phyloP scores from a whole-genome alignment of 2,113 vertebrate species.

The Corythaixoides concolor region DNA sequence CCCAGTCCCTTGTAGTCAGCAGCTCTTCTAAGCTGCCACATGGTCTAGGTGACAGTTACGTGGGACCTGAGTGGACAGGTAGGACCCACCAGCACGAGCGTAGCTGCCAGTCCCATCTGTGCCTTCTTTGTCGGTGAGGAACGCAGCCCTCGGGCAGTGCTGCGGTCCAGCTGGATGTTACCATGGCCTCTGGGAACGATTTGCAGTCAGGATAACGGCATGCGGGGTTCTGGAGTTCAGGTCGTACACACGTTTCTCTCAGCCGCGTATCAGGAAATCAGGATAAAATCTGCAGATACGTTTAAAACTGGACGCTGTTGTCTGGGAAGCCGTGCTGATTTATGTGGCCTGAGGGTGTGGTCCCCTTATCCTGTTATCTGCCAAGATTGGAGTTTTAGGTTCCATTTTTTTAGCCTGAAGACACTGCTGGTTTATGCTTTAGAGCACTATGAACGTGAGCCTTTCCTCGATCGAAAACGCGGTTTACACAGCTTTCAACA shows the following conservation, averaged over 20 bases:
- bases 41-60: accelerated
- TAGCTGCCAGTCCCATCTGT: background rate
- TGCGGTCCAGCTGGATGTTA: background rate
- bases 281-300: background rate
- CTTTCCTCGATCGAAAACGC: background rate
- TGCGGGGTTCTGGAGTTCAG: background rate
- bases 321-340: background rate
- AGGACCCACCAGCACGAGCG: background rate
- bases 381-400: background rate
- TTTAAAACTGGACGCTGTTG: background rate
- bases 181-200: background rate
- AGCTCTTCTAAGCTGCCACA: background rate
- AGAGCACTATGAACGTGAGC: background rate
- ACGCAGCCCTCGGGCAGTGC: background rate
- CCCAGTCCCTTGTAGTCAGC: background rate
- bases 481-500: background rate
- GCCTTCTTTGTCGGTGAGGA: background rate
- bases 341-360: background rate
- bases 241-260: background rate
- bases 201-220: background rate
- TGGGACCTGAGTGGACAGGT: background rate
- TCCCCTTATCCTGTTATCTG: background rate
- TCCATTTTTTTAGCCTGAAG: background rate
- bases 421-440: background rate
- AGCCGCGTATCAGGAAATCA: background rate